A percentile compares a stretch with the other conserved stretches of the same genome.
phyloP scores from a whole-genome alignment of 2,888 invertebrate species.

The Macrosiphum euphorbiae region DNA sequence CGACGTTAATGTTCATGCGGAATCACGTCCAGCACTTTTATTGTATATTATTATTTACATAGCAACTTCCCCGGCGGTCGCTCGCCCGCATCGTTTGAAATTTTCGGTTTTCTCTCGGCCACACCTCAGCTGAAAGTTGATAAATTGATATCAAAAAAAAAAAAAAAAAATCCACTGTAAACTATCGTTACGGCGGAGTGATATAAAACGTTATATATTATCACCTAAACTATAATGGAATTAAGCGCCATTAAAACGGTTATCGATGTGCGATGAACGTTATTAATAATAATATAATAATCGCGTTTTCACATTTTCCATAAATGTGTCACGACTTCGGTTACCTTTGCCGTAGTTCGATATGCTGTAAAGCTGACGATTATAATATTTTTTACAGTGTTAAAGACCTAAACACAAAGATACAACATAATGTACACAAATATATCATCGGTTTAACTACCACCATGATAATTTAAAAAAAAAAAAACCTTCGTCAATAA shows the following conservation, averaged over 20 bases:
- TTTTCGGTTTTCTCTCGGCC: not conserved
- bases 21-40: not conserved
- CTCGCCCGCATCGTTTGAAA: not conserved
- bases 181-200: not conserved
- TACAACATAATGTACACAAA: not conserved
- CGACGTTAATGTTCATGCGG: not conserved
- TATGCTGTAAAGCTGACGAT: not conserved
- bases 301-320: not conserved
- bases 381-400: not conserved
- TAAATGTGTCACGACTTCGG: not conserved
- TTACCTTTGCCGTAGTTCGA: not conserved
- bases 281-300: not conserved
- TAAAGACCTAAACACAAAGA: not conserved
- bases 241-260: not conserved
- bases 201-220: not conserved
- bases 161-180: not conserved
- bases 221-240: not conserved
- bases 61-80: not conserved
- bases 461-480: not conserved
- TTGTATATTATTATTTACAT: not conserved
- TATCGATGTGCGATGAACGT: not conserved
- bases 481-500: not conserved
- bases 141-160: not conserved
- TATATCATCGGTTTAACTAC: not conserved
- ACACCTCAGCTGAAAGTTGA: not conserved